A percentile compares a stretch with the other conserved stretches of the same genome.
phyloP scores from a whole-genome alignment of 2,888 invertebrate species.

The Scaptomyza caliginosa region DNA sequence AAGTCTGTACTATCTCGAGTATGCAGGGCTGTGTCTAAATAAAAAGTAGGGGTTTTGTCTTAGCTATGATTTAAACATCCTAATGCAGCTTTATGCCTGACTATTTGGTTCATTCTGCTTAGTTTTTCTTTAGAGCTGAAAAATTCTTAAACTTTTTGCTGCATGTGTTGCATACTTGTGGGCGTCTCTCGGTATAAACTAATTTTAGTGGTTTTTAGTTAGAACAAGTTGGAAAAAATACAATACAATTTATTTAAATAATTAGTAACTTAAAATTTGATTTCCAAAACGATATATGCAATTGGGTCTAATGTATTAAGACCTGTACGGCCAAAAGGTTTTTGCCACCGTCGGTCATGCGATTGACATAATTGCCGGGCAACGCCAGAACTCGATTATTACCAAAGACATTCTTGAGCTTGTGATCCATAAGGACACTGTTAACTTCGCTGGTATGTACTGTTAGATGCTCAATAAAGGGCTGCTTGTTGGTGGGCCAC shows the following conservation, averaged over 20 bases:
- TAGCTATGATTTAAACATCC: background rate
- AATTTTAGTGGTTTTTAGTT: background rate
- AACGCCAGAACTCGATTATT: slow-evolving; percentile 70
- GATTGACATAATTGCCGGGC: slow-evolving; percentile 54
- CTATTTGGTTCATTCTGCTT: too few species aligned
- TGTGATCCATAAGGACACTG: slow-evolving; percentile 69
- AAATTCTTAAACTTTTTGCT: background rate
- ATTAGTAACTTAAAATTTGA: slow-evolving; percentile 8
- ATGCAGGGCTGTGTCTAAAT: background rate
- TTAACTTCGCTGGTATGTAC: slow-evolving; percentile 76
- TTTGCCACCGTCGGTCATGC: slow-evolving; percentile 66
- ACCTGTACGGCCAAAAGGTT: slow-evolving; percentile 71
- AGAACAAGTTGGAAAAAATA: background rate
- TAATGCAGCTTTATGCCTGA: background rate
- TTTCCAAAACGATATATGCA: background rate
- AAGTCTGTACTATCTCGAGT: too few species aligned
- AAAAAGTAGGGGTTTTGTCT: background rate
- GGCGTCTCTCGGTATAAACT: background rate
- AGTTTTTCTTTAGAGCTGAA: too few species aligned
- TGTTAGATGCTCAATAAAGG: slow-evolving; percentile 53
- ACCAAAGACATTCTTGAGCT: slow-evolving; percentile 50
- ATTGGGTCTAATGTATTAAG: slow-evolving; percentile 30
- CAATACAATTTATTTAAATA: slow-evolving; percentile 16
- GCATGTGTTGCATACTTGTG: background rate
- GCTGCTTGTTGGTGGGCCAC: slow-evolving; percentile 63